Evolutionary conservation across 2,888 invertebrate species (phyloP), one percentile per base, ranked within the genome.

Genomic region (Melangyna quadrimaculata): DNA sequence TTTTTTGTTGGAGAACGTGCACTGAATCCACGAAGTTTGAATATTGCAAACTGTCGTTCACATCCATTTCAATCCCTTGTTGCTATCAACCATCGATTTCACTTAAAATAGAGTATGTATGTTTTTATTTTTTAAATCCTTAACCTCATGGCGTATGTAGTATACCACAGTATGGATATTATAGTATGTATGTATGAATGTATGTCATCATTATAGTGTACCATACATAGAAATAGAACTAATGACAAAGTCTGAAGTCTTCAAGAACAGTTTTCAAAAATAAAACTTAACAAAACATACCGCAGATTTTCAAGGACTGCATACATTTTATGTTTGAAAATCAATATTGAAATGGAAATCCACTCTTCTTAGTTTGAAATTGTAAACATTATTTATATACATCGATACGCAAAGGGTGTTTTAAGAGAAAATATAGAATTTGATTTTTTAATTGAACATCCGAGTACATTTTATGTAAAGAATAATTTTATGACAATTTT

Each of bases 271-370:
- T 55, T 37, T 55, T 12, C 9, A 55, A 70, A 70, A 67, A 17
- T 17, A 45, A 45, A 45, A 19, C 5, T 5, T 45, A 57, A 45
- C 35, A 48, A 29, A 80, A 65, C 48, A 32, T 70, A 57, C 45
- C 51, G 22, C 48, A 40, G 57, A 71, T 57, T 75, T 81, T 55
- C 70, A 81, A 75, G 65, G 70, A 45, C 74, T 40, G 19, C 32
- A 81, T 75, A 71, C 45, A 65, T 24, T 22, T 57, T 12, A 29
- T 57, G 55, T 55, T 57, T 65, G 48, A 40, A 74, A 80, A 80
- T 80, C 80, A 40, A 81, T 80, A 53, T 32, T n/a, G 24, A 12
- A 35, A 53, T 32, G 8, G 24, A 12, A 35, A 65, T 70, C 37
- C 35, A 12, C 70, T 12, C 40, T 73, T 40, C 51, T 19, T 19